phyloP scores from a whole-genome alignment of 2,888 invertebrate species.

The Lasioglossum oenotherae region DNA sequence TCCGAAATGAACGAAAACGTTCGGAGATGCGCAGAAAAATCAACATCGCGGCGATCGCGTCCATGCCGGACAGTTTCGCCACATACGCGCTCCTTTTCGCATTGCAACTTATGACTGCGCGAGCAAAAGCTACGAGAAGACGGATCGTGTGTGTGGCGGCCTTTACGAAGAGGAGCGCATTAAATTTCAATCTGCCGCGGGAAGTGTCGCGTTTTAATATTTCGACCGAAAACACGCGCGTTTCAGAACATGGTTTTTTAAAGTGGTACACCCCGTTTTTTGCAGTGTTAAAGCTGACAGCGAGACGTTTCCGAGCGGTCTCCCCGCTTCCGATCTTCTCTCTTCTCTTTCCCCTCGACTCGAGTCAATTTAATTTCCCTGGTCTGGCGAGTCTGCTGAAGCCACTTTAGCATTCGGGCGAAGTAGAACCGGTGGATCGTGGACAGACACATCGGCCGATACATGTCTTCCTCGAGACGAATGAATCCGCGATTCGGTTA shows the following conservation, averaged over 20 bases:
- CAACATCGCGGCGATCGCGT: background rate
- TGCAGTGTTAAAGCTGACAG: background rate
- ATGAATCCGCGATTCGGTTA: conserved; percentile 73
- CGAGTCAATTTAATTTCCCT: no score
- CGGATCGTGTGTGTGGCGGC: background rate
- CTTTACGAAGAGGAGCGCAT: background rate
- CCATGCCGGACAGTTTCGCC: background rate
- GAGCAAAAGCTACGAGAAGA: background rate
- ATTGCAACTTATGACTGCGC: background rate
- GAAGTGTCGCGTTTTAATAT: background rate
- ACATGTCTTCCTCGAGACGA: background rate
- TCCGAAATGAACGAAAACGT: background rate
- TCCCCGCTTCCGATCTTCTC: no score
- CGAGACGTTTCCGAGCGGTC: background rate
- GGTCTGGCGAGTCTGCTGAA: no score
- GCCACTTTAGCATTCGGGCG: background rate
- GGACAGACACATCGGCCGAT: background rate
- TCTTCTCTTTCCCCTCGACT: no score
- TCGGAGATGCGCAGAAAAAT: background rate
- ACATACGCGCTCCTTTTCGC: background rate
- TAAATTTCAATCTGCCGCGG: background rate
- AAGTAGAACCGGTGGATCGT: background rate
- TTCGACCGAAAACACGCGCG: background rate
- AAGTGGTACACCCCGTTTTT: background rate
- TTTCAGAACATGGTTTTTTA: background rate